Base-by-base conservation (phyloP, 2,888 invertebrate genomes). In the Drosophila kokeensis region DNA sequence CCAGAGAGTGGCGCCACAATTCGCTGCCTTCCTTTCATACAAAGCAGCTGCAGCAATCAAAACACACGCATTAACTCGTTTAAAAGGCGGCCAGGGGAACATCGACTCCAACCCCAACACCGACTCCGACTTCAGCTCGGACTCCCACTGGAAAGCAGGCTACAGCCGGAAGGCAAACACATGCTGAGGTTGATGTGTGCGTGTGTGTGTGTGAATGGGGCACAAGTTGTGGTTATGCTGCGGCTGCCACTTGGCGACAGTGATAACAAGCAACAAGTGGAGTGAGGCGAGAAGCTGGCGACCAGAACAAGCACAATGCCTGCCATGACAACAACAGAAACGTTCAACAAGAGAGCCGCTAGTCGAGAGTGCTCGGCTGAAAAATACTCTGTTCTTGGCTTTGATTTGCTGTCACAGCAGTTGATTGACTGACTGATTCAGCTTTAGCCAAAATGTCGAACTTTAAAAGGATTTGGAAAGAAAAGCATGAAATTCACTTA, bases 91-190 rank as follows among this genome's bases (percentile, higher is more conserved):
- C 21, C 52, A 29, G 32, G 32, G 32, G 38, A 55, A 70, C 27
- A 45, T 45, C 45, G 45, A 45, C 45, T 24, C 24, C 24, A 24
- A 2, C 3, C 11, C 32, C 10, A 15, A 6, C 7, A n/a, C 36
- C 52, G 18, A 24, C 27, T 24, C 27, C 18, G 32, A 29, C n/a
- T 3, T 24, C 29, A 50, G 6, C 42, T 30, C n/a, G 15, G 30
- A 45, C 36, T 21, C 34, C 13, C 50, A 69, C 73, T 52, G 24
- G 27, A 40, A 32, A n/a, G 57, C 36, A 30, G 55, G 38, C 40
- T 59, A 65, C 68, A 70, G 78, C 81, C 78, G 84, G 75, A 75
- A 87, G 87, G 73, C 82, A 84, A 83, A 90, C 89, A 89, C 74
- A 78, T 82, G 90, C 52, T 7, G 36, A 59, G 60, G 40, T 63